A percentile compares a stretch with the other conserved stretches of the same genome.
These are phyloP conservation scores for Poicephalus meyeri DNA, from an alignment of 2,113 vertebrate species.

Conservation along the genomic window DNA sequence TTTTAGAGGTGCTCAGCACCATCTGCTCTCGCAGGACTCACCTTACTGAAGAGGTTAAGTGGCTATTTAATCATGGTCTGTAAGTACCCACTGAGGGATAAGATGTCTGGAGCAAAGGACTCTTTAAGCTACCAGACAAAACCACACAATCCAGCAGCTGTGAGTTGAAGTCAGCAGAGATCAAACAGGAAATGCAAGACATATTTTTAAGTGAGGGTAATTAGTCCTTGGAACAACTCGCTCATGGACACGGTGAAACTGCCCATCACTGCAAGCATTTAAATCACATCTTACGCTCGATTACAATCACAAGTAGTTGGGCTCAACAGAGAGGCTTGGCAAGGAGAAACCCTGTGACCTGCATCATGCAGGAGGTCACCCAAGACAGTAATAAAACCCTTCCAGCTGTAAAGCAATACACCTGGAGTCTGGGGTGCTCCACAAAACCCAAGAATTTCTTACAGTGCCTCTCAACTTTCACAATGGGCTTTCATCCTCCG, in stretches of 20 bases:
- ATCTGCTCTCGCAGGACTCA: constrained; percentile 44
- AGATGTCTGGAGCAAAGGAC: constrained; percentile 33
- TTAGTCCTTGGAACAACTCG: constrained; percentile 28
- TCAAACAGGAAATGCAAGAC: neutral
- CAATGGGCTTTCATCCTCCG: neutral
- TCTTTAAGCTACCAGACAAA: neutral
- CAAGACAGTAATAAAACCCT: rapidly evolving
- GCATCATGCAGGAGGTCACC: rapidly evolving
- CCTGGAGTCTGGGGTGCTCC: neutral
- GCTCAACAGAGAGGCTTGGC: neutral
- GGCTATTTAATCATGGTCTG: constrained; percentile 63
- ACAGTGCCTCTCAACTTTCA: neutral
- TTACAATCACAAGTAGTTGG: neutral
- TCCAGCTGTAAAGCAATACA: neutral
- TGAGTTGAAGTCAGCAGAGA: constrained; percentile 12
- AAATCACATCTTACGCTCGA: neutral
- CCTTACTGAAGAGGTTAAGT: constrained; percentile 54
- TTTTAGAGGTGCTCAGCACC: constrained; percentile 60
- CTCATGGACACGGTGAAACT: neutral
- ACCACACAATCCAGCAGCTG: neutral
- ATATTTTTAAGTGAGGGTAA: neutral
- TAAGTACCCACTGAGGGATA: constrained; percentile 55
- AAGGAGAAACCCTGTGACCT: neutral
- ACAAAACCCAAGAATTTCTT: neutral
- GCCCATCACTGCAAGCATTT: neutral